Conservation (phyloP, 1,140 invertebrate genomes). For the Rhopalosiphum maidis region DNA sequence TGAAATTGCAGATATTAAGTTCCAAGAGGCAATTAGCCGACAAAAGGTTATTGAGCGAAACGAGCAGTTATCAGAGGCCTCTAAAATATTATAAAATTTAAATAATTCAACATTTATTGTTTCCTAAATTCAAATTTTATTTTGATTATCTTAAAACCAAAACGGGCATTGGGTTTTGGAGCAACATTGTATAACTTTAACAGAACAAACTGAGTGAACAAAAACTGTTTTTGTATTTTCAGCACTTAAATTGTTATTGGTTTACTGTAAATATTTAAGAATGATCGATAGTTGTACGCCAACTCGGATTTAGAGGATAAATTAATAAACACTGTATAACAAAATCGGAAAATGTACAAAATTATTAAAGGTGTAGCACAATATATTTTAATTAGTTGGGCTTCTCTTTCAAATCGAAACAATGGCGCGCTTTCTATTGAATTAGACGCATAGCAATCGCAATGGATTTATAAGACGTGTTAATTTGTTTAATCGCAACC, state of each 20-base stretch:
- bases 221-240: background rate
- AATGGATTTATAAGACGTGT: background rate
- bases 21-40: background rate
- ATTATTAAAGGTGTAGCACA: background rate
- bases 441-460: background rate
- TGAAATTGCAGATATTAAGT: background rate
- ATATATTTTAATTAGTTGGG: background rate
- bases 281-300: background rate
- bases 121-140: background rate
- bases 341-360: background rate
- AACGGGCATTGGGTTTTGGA: background rate
- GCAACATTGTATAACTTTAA: background rate
- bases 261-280: background rate
- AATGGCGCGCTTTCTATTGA: background rate
- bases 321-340: background rate
- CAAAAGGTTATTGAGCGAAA: background rate
- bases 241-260: background rate
- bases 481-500: background rate
- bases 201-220: background rate
- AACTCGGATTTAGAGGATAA: background rate
- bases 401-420: background rate
- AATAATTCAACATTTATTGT: background rate
- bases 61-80: background rate
- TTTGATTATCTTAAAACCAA: constrained; percentile 9
- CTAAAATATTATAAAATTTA: background rate